Conservation (phyloP, 1,140 invertebrate species). For the Drosophila willistoni region DNA sequence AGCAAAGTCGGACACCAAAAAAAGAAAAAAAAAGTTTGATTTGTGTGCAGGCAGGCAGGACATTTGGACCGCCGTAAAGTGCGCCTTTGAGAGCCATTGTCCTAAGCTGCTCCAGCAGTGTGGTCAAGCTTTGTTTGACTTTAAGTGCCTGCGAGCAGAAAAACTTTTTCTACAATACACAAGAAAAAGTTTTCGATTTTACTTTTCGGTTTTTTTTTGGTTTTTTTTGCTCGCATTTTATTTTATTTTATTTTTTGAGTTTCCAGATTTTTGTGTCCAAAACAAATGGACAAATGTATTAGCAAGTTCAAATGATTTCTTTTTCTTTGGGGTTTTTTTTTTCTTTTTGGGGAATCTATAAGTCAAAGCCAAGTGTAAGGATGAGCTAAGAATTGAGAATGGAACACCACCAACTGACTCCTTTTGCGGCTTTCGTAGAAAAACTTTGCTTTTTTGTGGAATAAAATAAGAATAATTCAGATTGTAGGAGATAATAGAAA, state of each 20-base stretch:
- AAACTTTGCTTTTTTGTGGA: background rate
- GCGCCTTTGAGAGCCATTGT: conserved; percentile 77
- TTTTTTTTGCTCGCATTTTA: background rate
- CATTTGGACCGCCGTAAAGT: conserved; percentile 63
- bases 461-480: conserved; percentile 12
- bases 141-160: conserved; percentile 46
- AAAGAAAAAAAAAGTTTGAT: conserved; percentile 59
- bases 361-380: conserved; percentile 37
- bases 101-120: conserved; percentile 37
- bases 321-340: conserved; percentile 11
- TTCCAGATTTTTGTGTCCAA: conserved; percentile 22
- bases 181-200: conserved; percentile 52
- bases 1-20: background rate
- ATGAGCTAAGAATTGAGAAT: background rate
- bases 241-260: conserved; percentile 26
- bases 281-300: conserved; percentile 74
- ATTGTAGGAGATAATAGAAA: conserved; percentile 8
- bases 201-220: conserved; percentile 17
- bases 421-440: background rate
- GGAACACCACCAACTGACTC: background rate
- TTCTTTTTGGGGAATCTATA: conserved; percentile 27
- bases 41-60: conserved; percentile 50
- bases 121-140: conserved; percentile 73
- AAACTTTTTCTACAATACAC: conserved; percentile 30
- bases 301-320: conserved; percentile 59